Evolutionary conservation across 1,140 invertebrate genomes (phyloP), one percentile per base, ranked within the genome.

Genomic region (Bombus turneri): DNA sequence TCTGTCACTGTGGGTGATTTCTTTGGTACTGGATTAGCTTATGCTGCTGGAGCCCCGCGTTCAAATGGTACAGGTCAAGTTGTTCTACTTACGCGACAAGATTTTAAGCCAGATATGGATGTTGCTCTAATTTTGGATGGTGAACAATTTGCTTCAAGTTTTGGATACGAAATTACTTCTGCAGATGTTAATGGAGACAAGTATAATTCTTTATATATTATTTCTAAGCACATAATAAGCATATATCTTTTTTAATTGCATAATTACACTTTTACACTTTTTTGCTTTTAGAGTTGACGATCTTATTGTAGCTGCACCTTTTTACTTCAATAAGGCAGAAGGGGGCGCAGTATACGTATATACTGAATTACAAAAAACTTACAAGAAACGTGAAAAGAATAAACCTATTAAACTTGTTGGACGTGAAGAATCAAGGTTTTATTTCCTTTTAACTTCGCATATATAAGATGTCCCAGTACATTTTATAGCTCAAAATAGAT

Each of bases 311-410:
- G 98, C 98, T 37, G 98, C 98, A 22, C 99, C 99, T 28, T 98
- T 99, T 94, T 99, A 98, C 92, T 99, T 98, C 92, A 96, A 96
- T 15, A 96, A 97, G 87, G 96, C 96, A 43, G 95, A 96, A 69
- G 98, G 98, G 62, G 99, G 99, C 47, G 98, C 98, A 8, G 98
- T 99, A 34, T 99, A 99, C 91, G 95, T 99, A 47, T 99, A 98
- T 92, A 98, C 92, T 97, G 98, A 92, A 88, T 89, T 95, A 62
- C 66, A 87, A 25, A 95, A 74, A 92, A 93, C 43, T 91, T 78
- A 81, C 12, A 91, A 89, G 18, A 83, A 93, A 43, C 82, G 74
- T 57, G 92, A 93, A 28, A 93, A 92, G 28, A 95, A 92, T 83
- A 92, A 92, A 79, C 93, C 94, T 34, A 89, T 87, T 28, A 95